These are phyloP conservation scores for Trachelipus rathkii DNA, from an alignment of 1,140 invertebrate genomes.

Conservation along the genomic window DNA sequence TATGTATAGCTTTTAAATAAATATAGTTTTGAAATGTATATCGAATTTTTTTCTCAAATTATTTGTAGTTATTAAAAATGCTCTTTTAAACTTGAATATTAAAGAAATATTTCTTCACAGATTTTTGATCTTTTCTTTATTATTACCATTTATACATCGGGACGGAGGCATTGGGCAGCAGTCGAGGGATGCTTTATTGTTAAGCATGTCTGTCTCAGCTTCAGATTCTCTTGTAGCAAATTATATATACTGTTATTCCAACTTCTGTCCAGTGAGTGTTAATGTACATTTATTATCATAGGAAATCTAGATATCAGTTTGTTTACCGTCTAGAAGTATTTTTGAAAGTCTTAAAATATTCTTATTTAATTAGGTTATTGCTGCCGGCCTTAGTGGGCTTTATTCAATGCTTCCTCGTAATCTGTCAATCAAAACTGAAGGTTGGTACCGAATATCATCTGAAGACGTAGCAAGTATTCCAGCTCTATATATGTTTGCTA, in stretches of 20 bases:
- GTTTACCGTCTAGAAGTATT: slow-evolving; percentile 2
- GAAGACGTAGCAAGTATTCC: slow-evolving; percentile 82
- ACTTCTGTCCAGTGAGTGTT: slow-evolving; percentile 76
- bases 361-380: slow-evolving; percentile 56
- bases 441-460: slow-evolving; percentile 77
- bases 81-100: not conserved
- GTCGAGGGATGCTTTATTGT: slow-evolving; percentile 83
- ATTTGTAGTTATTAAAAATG: not conserved
- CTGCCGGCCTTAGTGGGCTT: slow-evolving; percentile 80
- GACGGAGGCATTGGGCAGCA: slow-evolving; percentile 85
- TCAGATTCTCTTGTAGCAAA: slow-evolving; percentile 76
- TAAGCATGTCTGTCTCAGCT: slow-evolving; percentile 88
- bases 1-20: not conserved
- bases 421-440: slow-evolving; percentile 65
- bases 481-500: slow-evolving; percentile 81
- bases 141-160: slow-evolving; percentile 85
- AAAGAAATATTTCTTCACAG: slow-evolving; percentile 52
- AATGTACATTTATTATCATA: too few relatives aligned
- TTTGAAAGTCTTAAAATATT: not conserved
- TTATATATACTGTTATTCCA: slow-evolving; percentile 81
- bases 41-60: not conserved
- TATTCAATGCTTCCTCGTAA: slow-evolving; percentile 86
- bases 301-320: slow-evolving; percentile 2
- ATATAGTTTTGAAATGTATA: not conserved
- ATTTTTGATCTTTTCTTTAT: slow-evolving; percentile 86